Evolutionary conservation across 1,140 invertebrate genomes (phyloP), one percentile per base, ranked within the genome.

Genomic region (Zophobas atratus): DNA sequence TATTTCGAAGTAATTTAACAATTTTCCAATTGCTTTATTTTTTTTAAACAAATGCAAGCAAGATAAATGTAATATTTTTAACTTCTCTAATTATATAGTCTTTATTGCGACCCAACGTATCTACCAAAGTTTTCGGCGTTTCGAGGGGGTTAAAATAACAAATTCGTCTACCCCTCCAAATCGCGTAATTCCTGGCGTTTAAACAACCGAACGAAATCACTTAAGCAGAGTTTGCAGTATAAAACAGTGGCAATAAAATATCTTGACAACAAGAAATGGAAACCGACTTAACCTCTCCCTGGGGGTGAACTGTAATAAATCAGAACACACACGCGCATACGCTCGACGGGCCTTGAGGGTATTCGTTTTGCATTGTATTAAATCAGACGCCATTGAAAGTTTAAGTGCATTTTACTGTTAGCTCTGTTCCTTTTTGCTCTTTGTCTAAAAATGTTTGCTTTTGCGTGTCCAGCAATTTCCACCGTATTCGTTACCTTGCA

Each of bases 371-470:
- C 72, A 60, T 75, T 75, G 72, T 75, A 56, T 46, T 75, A 56
- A 75, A 75, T 48, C 72, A 75, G 72, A 56, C 51, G 55, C 72
- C 72, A 75, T 75, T 75, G 72, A 56, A 75, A 75, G 51, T 57
- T 75, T 75, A 75, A 75, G 72, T 75, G 72, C 51, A 75, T 75
- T 75, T 75, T 57, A 56, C 55, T 75, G 72, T 75, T 36, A 41
- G 60, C 60, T 67, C 20, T 67, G 60, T 67, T 67, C 60, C n/a
- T 67, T 67, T 67, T 67, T 67, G 39, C 38, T 43, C n/a, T 67
- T 43, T 67, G 60, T 43, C 60, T 38, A 67, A 39, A 67, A 67
- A 41, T 38, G 38, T 67, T 67, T 67, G 60, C 60, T 41, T 67
- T 67, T 20, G 60, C 60, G 60, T 67, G 60, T 67, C 60, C 6